A percentile compares a stretch with the other conserved stretches of the same genome.
phyloP scores from a whole-genome alignment of 2,113 vertebrate species.

The Triplophysa dalaica region DNA sequence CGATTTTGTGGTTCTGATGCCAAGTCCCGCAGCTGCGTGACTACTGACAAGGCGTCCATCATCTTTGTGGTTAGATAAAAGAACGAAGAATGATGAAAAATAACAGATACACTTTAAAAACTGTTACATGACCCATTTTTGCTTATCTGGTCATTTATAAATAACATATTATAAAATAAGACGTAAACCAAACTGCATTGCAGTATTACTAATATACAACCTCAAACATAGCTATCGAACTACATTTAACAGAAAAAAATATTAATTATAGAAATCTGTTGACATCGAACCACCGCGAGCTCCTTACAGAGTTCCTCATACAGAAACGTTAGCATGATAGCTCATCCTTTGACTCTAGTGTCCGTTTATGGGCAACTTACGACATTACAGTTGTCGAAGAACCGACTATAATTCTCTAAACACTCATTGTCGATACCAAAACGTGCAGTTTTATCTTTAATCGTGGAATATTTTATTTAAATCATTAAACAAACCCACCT shows the following conservation, averaged over 20 bases:
- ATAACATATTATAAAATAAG: not conserved
- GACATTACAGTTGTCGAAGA: not conserved
- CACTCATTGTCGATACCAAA: not conserved
- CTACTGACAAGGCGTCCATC: constrained; percentile 75
- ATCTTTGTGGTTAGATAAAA: constrained; percentile 43
- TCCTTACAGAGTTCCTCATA: not conserved
- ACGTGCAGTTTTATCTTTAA: not conserved
- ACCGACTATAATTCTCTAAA: not conserved
- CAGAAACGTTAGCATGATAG: not conserved
- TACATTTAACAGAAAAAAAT: not conserved
- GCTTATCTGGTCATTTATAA: too few relatives aligned
- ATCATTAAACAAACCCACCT: not conserved
- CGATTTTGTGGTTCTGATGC: constrained; percentile 77
- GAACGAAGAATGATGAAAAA: not conserved
- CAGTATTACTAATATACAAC: not conserved
- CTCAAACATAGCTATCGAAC: not conserved
- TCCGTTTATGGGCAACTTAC: not conserved
- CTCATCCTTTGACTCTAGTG: not conserved
- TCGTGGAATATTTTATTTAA: not conserved
- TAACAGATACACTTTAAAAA: not conserved
- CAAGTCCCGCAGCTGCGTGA: constrained; percentile 74
- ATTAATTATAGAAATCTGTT: not conserved
- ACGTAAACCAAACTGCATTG: not conserved
- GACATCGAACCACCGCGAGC: not conserved
- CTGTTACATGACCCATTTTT: not conserved